Evolutionary conservation across 1,140 invertebrate species (phyloP).

Genomic region (Lethrus apterus): DNA sequence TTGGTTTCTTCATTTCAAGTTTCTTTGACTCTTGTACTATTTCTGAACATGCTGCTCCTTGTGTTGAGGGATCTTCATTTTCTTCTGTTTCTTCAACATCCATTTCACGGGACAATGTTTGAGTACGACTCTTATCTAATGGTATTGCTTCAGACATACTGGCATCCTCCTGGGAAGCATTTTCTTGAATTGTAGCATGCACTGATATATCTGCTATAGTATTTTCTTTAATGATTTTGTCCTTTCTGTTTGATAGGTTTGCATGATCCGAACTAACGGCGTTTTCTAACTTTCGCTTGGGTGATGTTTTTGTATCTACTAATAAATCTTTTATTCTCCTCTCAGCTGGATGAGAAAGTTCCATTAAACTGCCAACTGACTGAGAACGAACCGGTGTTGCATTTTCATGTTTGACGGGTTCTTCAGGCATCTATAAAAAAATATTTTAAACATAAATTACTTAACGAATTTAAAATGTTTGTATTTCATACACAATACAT

Average conservation of each 20-base stretch:
- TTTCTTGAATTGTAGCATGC: slow-evolving; percentile 27
- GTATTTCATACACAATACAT: not conserved
- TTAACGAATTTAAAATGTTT: not conserved
- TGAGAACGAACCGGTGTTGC: slow-evolving; percentile 52
- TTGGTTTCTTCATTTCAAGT: slow-evolving; percentile 33
- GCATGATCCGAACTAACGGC: slow-evolving; percentile 58
- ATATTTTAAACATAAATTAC: slow-evolving; percentile 9
- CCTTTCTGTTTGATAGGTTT: slow-evolving; percentile 48
- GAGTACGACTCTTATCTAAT: slow-evolving; percentile 33
- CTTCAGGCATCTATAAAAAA: slow-evolving; percentile 25
- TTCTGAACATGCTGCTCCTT: slow-evolving; percentile 38
- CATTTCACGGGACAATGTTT: slow-evolving; percentile 37
- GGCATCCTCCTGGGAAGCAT: slow-evolving; percentile 26
- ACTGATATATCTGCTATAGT: slow-evolving; percentile 38
- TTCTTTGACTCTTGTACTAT: slow-evolving; percentile 38
- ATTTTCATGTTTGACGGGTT: slow-evolving; percentile 31
- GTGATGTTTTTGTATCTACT: slow-evolving; percentile 42
- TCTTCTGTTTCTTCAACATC: slow-evolving; percentile 29
- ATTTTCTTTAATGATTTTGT: slow-evolving; percentile 42
- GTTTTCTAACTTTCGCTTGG: slow-evolving; percentile 62
- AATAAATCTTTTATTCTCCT: slow-evolving; percentile 61
- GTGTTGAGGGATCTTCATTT: slow-evolving; percentile 24
- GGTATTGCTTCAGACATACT: slow-evolving; percentile 27
- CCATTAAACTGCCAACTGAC: slow-evolving; percentile 60
- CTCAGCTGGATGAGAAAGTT: slow-evolving; percentile 46